These are phyloP conservation scores for Drosophila pruinosa DNA, from an alignment of 1,140 invertebrate species.

Conservation along the genomic window DNA sequence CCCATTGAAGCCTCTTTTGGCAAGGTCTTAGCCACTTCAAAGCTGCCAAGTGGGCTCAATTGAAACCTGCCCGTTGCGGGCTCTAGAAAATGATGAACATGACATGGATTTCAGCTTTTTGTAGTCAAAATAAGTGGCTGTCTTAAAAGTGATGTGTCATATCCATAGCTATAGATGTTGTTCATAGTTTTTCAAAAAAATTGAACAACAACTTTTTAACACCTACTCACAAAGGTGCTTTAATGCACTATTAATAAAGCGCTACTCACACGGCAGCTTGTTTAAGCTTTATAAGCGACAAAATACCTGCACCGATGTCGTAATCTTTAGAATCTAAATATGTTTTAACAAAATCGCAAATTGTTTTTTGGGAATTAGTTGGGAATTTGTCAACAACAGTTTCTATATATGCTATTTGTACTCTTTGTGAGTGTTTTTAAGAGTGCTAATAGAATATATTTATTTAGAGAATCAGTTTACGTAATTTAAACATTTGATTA, in stretches of 20 bases:
- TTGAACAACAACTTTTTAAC: background rate
- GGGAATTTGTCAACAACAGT: background rate
- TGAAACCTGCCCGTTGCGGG: slow-evolving; percentile 33
- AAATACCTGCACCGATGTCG: background rate
- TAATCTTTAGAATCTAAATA: background rate
- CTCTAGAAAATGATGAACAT: slow-evolving; percentile 29
- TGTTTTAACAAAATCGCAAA: background rate
- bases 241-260: background rate
- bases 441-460: too few relatives aligned
- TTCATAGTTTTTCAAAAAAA: slow-evolving; percentile 25
- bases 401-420: too few relatives aligned
- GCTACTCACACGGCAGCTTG: background rate
- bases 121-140: slow-evolving; percentile 45
- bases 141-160: slow-evolving; percentile 57
- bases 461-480: too few relatives aligned
- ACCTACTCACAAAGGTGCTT: background rate
- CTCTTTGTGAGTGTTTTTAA: too few relatives aligned
- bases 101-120: slow-evolving; percentile 9
- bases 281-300: background rate
- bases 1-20: slow-evolving; percentile 10
- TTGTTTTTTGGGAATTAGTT: background rate
- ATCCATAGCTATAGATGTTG: slow-evolving; percentile 5
- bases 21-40: slow-evolving; percentile 33
- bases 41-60: slow-evolving; percentile 22
- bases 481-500: background rate